Evolutionary conservation across 2,113 vertebrate species (phyloP).

Genomic region (Chlorodrepanis virens): DNA sequence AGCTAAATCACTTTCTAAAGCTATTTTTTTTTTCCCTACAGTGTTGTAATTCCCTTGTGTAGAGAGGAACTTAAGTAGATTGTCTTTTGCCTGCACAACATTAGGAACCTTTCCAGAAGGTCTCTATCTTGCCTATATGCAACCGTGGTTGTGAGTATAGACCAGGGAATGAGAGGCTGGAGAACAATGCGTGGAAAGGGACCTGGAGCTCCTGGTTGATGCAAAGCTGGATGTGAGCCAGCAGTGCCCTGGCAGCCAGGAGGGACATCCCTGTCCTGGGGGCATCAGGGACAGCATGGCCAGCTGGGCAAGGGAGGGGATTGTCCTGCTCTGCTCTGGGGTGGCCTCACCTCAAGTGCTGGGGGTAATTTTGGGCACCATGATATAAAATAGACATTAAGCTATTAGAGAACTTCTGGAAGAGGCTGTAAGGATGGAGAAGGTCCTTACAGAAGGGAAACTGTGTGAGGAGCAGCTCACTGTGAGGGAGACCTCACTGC

Average conservation of each 20-base stretch:
- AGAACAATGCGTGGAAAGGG: fast-evolving
- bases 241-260: background rate
- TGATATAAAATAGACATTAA: background rate
- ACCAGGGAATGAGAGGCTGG: background rate
- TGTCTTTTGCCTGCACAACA: background rate
- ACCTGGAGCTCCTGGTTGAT: background rate
- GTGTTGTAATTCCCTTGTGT: background rate
- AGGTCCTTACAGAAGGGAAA: background rate
- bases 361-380: background rate
- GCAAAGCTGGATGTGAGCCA: background rate
- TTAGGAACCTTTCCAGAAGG: background rate
- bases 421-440: fast-evolving
- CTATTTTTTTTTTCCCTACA: background rate
- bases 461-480: fast-evolving
- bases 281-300: fast-evolving
- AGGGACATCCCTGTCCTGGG: background rate
- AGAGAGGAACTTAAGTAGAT: background rate
- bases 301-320: fast-evolving
- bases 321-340: background rate
- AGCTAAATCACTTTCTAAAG: background rate
- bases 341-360: fast-evolving
- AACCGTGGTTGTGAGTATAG: background rate
- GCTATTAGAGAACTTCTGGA: fast-evolving
- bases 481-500: background rate
- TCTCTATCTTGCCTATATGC: background rate